Base-by-base conservation (phyloP, 2,797 vertebrate genomes). In the Syngnathus rostellatus region DNA sequence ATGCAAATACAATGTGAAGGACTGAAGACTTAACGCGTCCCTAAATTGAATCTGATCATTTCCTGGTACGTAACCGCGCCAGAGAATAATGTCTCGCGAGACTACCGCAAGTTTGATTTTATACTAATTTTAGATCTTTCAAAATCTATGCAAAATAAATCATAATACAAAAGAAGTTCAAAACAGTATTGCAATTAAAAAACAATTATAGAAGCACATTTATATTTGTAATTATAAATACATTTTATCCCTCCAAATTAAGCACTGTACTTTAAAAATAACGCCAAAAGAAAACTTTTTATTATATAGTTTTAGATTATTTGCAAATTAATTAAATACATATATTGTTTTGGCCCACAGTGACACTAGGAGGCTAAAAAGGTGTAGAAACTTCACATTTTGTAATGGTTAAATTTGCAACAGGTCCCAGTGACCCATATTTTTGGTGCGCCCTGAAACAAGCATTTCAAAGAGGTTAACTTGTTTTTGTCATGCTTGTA, bases 1-100 rank as follows among this genome's bases (percentile, higher is more conserved):
- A 25, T 46, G 3, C n/a, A 62, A 6, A 43, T 5, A 31, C 62
- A 19, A 50, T 8, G 17, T 50, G 19, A 8, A 48, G 11, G 1
- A 9, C 21, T 19, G 6, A 62, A 25, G 40, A 41, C 21, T n/a
- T 5, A 9, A 19, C 7, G 4, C 3, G 31, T 31, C 31, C 7
- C 8, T 31, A 11, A 48, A 63, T 19, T 64, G 25, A 64, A 51
- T 38, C 31, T 8, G 9, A 14, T 64, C 63, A 38, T 21, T 64
- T 64, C 45, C 62, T 48, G 31, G 48, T 23, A 63, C 19, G 62
- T 38, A 25, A 10, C 43, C 43, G 45, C 62, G 45, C 46, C 62
- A 50, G 9, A 37, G 23, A 50, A 8, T 5, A 17, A 63, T 38
- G 31, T 63, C 62, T 63, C 62, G 62, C 62, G 62, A 63, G 43